Evolutionary conservation across 2,888 invertebrate genomes (phyloP), one percentile per base, ranked within the genome.

Genomic region (Andrena chrysosceles): DNA sequence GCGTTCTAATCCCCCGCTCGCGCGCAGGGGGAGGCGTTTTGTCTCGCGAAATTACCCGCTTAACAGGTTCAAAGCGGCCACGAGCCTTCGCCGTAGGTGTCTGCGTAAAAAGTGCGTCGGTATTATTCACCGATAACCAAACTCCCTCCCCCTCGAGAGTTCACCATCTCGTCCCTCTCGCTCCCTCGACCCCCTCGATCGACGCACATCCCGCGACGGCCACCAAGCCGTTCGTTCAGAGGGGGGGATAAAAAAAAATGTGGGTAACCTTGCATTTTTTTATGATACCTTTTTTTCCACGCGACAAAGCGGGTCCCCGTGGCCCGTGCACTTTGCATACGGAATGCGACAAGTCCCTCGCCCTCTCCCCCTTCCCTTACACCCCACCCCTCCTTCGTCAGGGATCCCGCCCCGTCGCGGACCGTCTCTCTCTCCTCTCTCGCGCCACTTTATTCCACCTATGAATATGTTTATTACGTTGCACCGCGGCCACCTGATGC

Each of bases 251-350:
- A 86, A 89, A 90, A 92, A 91, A 91, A 90, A 91, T 90, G 89
- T 90, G 89, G 90, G 91, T 92, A 91, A 92, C 92, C 92, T 92
- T 92, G 91, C 90, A 91, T 89, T 92, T 91, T 90, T 90, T 92
- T 91, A 86, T 86, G 80, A 83, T 85, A 87, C 85, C 83, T 84
- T 87, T 91, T 91, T 88, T 85, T 85, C 73, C 81, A 81, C 86
- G 81, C 69, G 67, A 77, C 80, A 82, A 83, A 80, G 77, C 84
- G 70, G 78, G 81, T 83, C 77, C 82, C 62, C 77, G 77, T 74
- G 85, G 78, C 86, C 81, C 80, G 87, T 91, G 90, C 90, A 91
- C 90, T 92, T 90, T 91, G 90, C 91, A 89, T 89, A 89, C 89
- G 80, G 87, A 89, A 89, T 89, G 88, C 88, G 90, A 90, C 89